Base-by-base conservation (phyloP, 2,797 vertebrate genomes). In the Monodelphis domestica region DNA sequence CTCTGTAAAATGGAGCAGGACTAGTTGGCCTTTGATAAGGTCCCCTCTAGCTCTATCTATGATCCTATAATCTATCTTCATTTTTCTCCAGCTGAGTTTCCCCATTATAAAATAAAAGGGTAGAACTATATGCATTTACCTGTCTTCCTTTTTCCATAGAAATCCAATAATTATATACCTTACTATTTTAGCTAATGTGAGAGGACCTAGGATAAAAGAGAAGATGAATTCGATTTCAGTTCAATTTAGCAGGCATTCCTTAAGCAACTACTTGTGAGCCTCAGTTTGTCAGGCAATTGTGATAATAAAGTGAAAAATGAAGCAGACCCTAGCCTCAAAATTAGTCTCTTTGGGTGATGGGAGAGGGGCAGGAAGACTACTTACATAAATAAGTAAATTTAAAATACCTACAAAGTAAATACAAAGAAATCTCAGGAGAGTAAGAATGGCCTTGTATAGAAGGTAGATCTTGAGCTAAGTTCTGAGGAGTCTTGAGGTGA, bases 221-320 rank as follows among this genome's bases (percentile, higher is more conserved):
- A 93, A 96, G 70, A 90, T 84, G 17, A 78, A 94, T 93, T 91
- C 29, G 78, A 54, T 87, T 26, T 24, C 89, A 94, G 56, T 50
- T 90, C 29, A 91, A 90, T 56, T 93, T 53, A 93, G 45, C 12
- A 59, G 21, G 29, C 21, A 56, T 91, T 90, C 95, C 55, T 90
- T 56, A 9, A 93, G 88, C 9, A 95, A 38, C 51, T 91, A 92
- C n/a, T 26, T 45, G 53, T 88, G 33, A 50, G 12, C 38, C 24
- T 88, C 30, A 54, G 1, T 78, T 4, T 54, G 24, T 38, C 1
- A 84, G 84, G 38, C 24, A 26, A 28, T 26, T 50, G 38, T 78
- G n/a, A 78, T 26, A 84, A 84, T 50, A 84, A 4, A 26, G 24
- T 26, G 70, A 50, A 84, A 45, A 84, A 50, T 84, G 70, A 84